Base-by-base conservation (phyloP, 2,888 invertebrate species). In the Hydriomena furcata region DNA sequence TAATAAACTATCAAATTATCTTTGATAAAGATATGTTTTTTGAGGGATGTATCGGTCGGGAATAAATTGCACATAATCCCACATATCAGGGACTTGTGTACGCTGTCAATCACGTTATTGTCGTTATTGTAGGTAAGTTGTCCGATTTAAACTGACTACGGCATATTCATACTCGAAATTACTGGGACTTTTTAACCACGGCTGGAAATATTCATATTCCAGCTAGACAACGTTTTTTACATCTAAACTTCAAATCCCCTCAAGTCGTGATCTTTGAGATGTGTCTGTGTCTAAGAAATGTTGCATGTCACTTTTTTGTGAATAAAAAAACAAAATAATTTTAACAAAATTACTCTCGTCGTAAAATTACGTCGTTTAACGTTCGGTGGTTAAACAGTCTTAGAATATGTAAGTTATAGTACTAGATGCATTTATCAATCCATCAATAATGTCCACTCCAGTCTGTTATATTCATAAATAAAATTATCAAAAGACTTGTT, bases 11-110 rank as follows among this genome's bases (percentile, higher is more conserved):
- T 24, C 24, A 1, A 24, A 41, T 23, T 12, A 12, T 21, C 21
- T 10, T 42, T 17, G n/a, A 24, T n/a, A 24, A 12, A 32, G 23
- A 21, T 28, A 17, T 1, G 12, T 41, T 41, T 47, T 32, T 8
- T 31, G 38, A 45, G 31, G 13, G 43, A 31, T 52, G 38, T 47
- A 24, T 52, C 37, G n/a, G 8, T 42, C 25, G 43, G 45, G 43
- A 43, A 47, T 42, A 21, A 28, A 30, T 25, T 84, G 85, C 88
- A 85, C 87, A 81, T 84, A 85, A 82, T 81, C 86, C 86, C 85
- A 88, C 88, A 88, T 89, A 90, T 90, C 89, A 88, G 82, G 80
- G 80, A 75, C 84, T 83, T 82, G 84, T 79, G 84, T 78, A 66
- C 79, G 76, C 76, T 68, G 70, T 71, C 76, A 77, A 75, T 73